Evolutionary conservation across 2,797 vertebrate species (phyloP), one percentile per base, ranked within the genome.

Genomic region (Agapornis canus): DNA sequence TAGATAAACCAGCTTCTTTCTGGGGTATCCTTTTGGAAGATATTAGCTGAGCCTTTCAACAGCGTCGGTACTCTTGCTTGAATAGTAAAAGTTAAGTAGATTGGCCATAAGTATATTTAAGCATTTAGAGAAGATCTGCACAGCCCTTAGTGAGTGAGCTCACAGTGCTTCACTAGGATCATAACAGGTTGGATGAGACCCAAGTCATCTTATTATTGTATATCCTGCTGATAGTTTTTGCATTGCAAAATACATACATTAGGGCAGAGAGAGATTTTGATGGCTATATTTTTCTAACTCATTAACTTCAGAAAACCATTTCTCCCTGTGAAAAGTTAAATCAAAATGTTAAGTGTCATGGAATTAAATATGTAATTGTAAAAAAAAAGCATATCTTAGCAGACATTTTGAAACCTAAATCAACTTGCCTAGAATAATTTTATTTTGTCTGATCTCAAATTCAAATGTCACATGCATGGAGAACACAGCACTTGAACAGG

Each of bases 181-280:
- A 31, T 2, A 32, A 61, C 3, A 0, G 15, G 6, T 9, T 6
- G 17, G 29, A 4, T 5, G 22, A 9, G 15, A 43, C 29, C 11
- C 29, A 39, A 22, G 23, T 59, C 47, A 10, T 27, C 12, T 37
- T 31, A 27, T 10, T 26, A 35, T 26, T 6, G 10, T 29, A 27
- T 25, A 26, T 25, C 21, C 49, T 39, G 13, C 64, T 42, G 39
- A 45, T 27, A 14, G 25, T 32, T 69, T 54, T 13, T 35, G 32
- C 57, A 39, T 4, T 52, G 52, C 32, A 80, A 54, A 65, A 70
- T 31, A 54, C 60, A 65, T 31, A 29, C 6, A 2, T 40, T 54
- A 37, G 13, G 22, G 42, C 40, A 45, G 32, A 61, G 23, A 10
- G 27, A 31, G 15, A 49, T 56, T n/a, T 40, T 56, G 20, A 31